Percentiles rank a stretch among this genome's conserved stretches.
Conservation (phyloP, 2,888 invertebrate species). For the Tethea ocularis region DNA sequence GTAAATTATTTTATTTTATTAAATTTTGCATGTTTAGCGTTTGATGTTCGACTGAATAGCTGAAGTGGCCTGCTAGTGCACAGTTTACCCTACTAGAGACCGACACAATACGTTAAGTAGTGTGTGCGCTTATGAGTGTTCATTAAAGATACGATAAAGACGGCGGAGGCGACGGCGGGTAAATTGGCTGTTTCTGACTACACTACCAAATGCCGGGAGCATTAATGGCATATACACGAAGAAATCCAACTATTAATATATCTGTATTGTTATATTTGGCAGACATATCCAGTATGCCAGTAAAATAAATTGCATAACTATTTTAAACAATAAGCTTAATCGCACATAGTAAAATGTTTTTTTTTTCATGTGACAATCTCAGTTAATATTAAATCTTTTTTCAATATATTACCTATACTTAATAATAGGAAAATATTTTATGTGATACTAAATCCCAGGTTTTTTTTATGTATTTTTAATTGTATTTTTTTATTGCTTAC, state of each 20-base stretch:
- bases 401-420: too few relatives aligned
- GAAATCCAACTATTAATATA: background rate
- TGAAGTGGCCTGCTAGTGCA: background rate
- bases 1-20: too few relatives aligned
- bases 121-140: slow-evolving; percentile 79
- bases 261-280: background rate
- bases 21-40: too few relatives aligned
- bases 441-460: too few relatives aligned
- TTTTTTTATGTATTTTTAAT: too few relatives aligned
- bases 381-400: too few relatives aligned
- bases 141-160: slow-evolving; percentile 83
- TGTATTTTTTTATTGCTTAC: too few relatives aligned
- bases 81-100: slow-evolving; percentile 25
- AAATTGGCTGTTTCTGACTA: slow-evolving; percentile 67
- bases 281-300: slow-evolving; percentile 25
- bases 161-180: slow-evolving; percentile 63
- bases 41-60: background rate
- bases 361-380: too few relatives aligned
- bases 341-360: background rate
- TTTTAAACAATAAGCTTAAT: background rate
- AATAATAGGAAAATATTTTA: too few relatives aligned
- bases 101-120: slow-evolving; percentile 73
- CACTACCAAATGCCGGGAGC: slow-evolving; percentile 30
- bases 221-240: slow-evolving; percentile 7
- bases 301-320: slow-evolving; percentile 21